Conservation (phyloP, 2,797 vertebrate species). For the Lycodopsis pacificus region DNA sequence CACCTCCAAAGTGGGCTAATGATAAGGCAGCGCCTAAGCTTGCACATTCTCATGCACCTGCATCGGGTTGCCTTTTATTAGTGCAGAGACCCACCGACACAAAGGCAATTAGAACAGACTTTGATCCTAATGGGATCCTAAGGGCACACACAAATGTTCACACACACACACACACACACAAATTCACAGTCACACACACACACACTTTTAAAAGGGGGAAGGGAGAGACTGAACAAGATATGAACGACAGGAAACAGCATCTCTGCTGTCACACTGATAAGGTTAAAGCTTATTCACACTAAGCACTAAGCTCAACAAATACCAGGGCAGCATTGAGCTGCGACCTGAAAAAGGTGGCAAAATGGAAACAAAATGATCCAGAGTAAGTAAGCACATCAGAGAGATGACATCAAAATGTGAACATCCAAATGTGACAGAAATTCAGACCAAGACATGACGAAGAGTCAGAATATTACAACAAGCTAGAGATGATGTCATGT, state of each 20-base stretch:
- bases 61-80: constrained; percentile 75
- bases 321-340: not conserved
- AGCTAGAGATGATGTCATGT: not conserved
- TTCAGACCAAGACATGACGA: not conserved
- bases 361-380: not conserved
- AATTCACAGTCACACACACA: not conserved
- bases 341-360: constrained; percentile 1
- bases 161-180: constrained; percentile 2
- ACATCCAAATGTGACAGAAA: not conserved
- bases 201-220: constrained; percentile 9
- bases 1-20: constrained; percentile 75
- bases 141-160: constrained; percentile 17
- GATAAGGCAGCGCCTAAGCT: constrained; percentile 66
- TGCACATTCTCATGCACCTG: constrained; percentile 71
- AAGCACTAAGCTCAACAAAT: not conserved
- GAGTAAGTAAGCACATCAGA: not conserved
- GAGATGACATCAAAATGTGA: not conserved
- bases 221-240: constrained; percentile 3
- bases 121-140: constrained; percentile 72
- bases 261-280: constrained; percentile 15
- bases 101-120: constrained; percentile 77
- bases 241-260: constrained; percentile 35
- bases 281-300: not conserved
- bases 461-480: not conserved
- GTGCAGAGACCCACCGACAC: constrained; percentile 71